Evolutionary conservation across 1,140 invertebrate genomes (phyloP), one percentile per base, ranked within the genome.

Genomic region (Charaxes varanes): DNA sequence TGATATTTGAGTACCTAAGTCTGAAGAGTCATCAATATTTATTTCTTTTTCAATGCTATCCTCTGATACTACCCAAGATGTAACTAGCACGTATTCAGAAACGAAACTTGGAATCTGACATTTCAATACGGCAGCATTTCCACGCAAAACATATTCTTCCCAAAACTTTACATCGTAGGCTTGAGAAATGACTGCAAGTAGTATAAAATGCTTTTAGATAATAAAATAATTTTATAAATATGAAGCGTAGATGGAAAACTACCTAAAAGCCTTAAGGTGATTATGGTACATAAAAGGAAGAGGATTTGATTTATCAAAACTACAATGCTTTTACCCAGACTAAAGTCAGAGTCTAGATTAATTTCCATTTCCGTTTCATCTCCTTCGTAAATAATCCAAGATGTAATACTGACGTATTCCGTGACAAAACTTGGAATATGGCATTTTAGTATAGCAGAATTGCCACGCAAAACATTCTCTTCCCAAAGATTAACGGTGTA

Each of bases 351-450:
- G 36, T 77, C 62, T 58, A 81, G 56, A 61, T 79, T 68, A 41
- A 81, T 79, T 32, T 81, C 70, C 26, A 62, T 35, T 43, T 74
- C 68, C 24, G 70, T 65, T 4, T 31, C 47, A 12, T 73, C 85
- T 41, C 88, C 90, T 62, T 91, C 90, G 40, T 91, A 92, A 53
- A 93, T 89, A 30, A 91, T 86, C 95, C 95, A 97, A 28, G 91
- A 89, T 51, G 91, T 89, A 33, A n/a, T n/a, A 62, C 87, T 88
- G 61, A 96, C 92, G 84, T 93, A 95, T 88, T 96, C 94, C 56
- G 92, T 91, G 40, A 95, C 93, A 85, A 95, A 95, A 86, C 93
- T 94, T 53, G 94, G 94, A 78, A 96, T 93, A 84, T 95, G 92
- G 87, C 94, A 96, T 87, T 95, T 95, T 63, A 96, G 88, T 66